These are phyloP conservation scores for Drosophila funebris DNA, from an alignment of 1,140 invertebrate species.

Conservation along the genomic window DNA sequence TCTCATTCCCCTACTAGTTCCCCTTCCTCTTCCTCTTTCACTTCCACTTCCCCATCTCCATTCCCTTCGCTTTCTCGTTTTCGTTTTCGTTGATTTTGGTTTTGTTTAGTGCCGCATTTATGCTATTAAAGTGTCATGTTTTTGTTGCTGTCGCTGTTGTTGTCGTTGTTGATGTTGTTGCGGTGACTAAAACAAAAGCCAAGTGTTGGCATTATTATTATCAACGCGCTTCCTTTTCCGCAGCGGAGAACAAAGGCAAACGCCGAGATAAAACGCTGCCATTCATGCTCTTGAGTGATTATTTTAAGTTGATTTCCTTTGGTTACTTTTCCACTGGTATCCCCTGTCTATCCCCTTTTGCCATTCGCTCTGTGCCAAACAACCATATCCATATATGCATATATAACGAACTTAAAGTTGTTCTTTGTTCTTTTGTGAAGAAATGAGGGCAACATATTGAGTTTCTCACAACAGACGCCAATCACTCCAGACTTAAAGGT, in stretches of 20 bases:
- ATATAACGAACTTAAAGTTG: constrained; percentile 31
- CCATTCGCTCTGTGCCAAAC: background rate
- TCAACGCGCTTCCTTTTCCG: constrained; percentile 78
- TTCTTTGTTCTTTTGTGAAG: constrained; percentile 32
- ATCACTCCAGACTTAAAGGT: constrained; percentile 22
- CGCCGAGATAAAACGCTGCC: constrained; percentile 66
- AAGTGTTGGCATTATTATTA: constrained; percentile 78
- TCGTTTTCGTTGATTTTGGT: constrained; percentile 72
- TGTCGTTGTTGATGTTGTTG: constrained; percentile 37
- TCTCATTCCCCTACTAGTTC: background rate
- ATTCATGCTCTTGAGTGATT: constrained; percentile 78
- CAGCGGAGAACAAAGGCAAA: constrained; percentile 58
- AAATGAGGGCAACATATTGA: constrained; percentile 28
- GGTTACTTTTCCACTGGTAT: constrained; percentile 28
- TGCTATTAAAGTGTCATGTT: constrained; percentile 79
- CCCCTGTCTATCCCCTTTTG: background rate
- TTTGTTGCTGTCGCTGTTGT: constrained; percentile 39
- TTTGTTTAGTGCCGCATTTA: constrained; percentile 81
- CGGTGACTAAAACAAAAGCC: constrained; percentile 70
- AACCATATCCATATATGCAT: background rate
- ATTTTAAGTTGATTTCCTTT: constrained; percentile 77
- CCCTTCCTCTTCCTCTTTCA: background rate
- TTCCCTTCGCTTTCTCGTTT: constrained; percentile 13
- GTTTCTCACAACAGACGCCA: constrained; percentile 24
- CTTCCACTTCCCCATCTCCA: background rate